Evolutionary conservation across 2,797 vertebrate genomes (phyloP).

Genomic region (Argya squamiceps): DNA sequence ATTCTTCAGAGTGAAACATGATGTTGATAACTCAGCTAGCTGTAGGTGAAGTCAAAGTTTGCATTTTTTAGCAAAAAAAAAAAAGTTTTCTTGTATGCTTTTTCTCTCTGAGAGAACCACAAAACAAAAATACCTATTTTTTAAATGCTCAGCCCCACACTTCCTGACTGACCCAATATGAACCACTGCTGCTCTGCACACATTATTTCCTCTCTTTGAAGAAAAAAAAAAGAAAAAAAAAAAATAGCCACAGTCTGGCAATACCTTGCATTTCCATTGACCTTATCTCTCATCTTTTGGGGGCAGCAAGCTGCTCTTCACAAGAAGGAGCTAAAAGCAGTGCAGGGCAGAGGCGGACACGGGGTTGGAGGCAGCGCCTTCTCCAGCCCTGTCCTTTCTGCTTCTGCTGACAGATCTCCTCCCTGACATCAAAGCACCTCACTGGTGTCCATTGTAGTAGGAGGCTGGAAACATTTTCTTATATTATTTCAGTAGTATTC

Average conservation of each 20-base stretch:
- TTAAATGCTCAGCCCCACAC: background rate
- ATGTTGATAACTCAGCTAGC: background rate
- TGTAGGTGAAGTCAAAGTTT: background rate
- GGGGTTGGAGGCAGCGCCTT: background rate
- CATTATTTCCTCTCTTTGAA: conserved; percentile 8
- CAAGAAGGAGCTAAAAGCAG: background rate
- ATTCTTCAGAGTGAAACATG: background rate
- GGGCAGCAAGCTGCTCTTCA: background rate
- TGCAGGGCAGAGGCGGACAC: accelerated
- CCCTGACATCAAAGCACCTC: background rate
- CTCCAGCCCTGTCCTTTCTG: background rate
- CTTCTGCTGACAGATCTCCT: background rate
- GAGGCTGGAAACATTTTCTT: background rate
- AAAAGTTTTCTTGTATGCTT: background rate
- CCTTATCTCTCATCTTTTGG: background rate
- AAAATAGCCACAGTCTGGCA: background rate
- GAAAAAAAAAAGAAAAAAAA: background rate
- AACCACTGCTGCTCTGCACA: background rate
- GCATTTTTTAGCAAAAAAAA: background rate
- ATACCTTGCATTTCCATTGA: background rate
- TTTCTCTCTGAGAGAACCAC: background rate
- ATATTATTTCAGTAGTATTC: background rate
- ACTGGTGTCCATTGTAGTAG: background rate
- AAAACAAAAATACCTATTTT: background rate
- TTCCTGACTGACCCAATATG: conserved; percentile 48